Percentiles rank a stretch among this genome's conserved stretches.
phyloP scores from a whole-genome alignment of 2,888 invertebrate genomes.

The Dyspetes luteomarginatus region DNA sequence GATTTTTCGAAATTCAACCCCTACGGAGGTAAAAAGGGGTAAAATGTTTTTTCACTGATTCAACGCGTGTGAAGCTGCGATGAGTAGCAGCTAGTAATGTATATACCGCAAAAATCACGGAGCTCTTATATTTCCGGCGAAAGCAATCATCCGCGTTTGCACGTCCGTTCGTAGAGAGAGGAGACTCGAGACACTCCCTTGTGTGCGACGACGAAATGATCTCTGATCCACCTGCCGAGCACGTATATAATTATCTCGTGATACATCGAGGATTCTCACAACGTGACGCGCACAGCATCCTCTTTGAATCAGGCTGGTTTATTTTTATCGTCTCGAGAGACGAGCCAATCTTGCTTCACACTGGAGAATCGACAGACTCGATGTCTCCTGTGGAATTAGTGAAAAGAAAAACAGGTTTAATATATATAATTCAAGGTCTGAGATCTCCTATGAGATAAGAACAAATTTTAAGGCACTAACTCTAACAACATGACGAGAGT shows the following conservation, averaged over 20 bases:
- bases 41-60: no score
- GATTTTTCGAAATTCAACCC: no score
- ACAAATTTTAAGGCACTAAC: no score
- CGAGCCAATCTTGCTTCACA: conserved; percentile 13
- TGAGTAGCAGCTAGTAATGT: no score
- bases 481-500: no score
- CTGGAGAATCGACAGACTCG: conserved; percentile 10
- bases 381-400: neutral
- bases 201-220: conserved; percentile 26
- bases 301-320: conserved; percentile 28
- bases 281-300: neutral
- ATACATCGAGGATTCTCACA: neutral
- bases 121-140: conserved; percentile 17
- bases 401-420: neutral
- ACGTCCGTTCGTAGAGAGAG: conserved; percentile 5
- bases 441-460: neutral
- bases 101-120: conserved; percentile 9
- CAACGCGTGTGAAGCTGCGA: no score
- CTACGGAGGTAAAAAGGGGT: no score
- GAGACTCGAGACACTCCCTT: conserved; percentile 33
- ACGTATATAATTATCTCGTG: conserved; percentile 17
- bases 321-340: conserved; percentile 28
- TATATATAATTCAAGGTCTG: neutral
- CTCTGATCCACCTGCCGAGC: conserved; percentile 24
- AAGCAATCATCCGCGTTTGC: conserved; percentile 41